phyloP scores from a whole-genome alignment of 1,140 invertebrate species.

The Macrobrachium nipponense region DNA sequence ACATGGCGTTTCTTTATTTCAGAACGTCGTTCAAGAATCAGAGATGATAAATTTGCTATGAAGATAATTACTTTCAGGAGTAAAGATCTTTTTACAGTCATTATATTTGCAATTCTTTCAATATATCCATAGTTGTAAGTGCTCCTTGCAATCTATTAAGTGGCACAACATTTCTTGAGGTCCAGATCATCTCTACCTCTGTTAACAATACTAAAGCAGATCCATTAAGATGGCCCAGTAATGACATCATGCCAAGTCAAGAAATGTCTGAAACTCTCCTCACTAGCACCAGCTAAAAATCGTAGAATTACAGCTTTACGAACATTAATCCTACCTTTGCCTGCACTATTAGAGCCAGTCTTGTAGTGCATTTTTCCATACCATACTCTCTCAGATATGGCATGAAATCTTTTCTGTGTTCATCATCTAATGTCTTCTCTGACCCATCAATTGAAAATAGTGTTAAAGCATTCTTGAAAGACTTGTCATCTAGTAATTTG shows the following conservation, averaged over 20 bases:
- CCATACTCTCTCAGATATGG: conserved; percentile 83
- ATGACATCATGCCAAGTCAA: conserved; percentile 83
- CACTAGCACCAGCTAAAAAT: conserved; percentile 84
- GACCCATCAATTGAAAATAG: conserved; percentile 79
- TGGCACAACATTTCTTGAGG: conserved; percentile 75
- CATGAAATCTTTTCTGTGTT: conserved; percentile 82
- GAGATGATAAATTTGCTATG: conserved; percentile 75
- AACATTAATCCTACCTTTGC: conserved; percentile 78
- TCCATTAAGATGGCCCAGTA: conserved; percentile 75
- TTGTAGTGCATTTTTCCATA: conserved; percentile 90
- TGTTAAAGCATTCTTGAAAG: conserved; percentile 85
- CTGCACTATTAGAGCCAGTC: conserved; percentile 77
- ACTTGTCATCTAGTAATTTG: conserved; percentile 86
- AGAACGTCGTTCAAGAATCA: conserved; percentile 72
- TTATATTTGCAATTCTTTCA: conserved; percentile 85
- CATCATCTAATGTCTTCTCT: conserved; percentile 75
- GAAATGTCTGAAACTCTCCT: conserved; percentile 83
- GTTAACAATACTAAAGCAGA: conserved; percentile 68
- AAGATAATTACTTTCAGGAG: conserved; percentile 81
- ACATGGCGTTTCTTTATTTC: conserved; percentile 76
- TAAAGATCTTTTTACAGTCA: conserved; percentile 77
- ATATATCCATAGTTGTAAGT: conserved; percentile 81
- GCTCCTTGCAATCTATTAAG: conserved; percentile 81
- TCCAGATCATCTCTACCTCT: conserved; percentile 71
- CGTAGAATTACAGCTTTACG: conserved; percentile 82